Evolutionary conservation across 2,888 invertebrate species (phyloP), one percentile per base, ranked within the genome.

Genomic region (Eristalis intricaria): DNA sequence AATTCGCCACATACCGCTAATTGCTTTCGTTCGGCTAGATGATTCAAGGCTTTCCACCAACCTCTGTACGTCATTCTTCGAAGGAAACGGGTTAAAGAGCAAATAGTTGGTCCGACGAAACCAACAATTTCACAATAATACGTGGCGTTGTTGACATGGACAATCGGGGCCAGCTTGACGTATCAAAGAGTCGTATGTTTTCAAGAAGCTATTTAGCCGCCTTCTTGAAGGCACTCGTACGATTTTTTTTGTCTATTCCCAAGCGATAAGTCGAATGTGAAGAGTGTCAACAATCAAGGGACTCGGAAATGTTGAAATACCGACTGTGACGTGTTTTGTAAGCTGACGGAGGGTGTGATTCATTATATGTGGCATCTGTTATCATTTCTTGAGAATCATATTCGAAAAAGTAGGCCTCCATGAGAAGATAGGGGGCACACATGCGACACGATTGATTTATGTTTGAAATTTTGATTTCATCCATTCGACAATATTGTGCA

Each of bases 21-120:
- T 40, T 77, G 19, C 15, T 29, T 13, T 58, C 43, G 68, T 68
- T 76, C 15, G 38, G 56, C 22, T 60, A 8, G 66, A 43, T 60
- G 68, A 15, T 38, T 23, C n/a, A 58, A 58, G 66, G 40, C 26
- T 66, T 29, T 40, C 58, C n/a, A 26, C 29, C n/a, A 13, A n/a
- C 15, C 11, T 2, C 40, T 8, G 4, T 29, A 70, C 77, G 63
- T 70, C 77, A 70, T n/a, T 19, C 3, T 56, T 38, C 70, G 38
- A 15, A 64, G 3, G 56, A 50, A 70, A 63, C 22, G 63, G 63
- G 56, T 78, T 78, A 70, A 50, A 64, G 56, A 70, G 69, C 69
- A 77, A 61, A 60, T 13, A n/a, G 60, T 22, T 38, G 26, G 22
- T 26, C 8, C 5, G 35, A 8, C 50, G 35, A 23, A 26, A 35